A percentile compares a stretch with the other conserved stretches of the same genome.
These are phyloP conservation scores for Octonoba sinensis DNA, from an alignment of 2,888 invertebrate genomes.

Conservation along the genomic window DNA sequence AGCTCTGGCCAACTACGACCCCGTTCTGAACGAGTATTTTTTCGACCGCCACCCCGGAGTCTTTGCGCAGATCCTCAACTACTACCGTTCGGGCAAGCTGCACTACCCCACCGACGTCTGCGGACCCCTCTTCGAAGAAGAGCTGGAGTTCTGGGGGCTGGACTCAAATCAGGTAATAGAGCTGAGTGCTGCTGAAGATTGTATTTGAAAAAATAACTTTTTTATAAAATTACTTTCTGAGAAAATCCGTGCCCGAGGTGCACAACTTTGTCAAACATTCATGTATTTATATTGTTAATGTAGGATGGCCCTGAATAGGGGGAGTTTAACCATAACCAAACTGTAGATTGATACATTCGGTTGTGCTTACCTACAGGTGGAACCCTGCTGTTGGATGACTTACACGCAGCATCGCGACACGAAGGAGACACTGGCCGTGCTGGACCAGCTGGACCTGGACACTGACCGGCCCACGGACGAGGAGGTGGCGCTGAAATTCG, in stretches of 20 bases:
- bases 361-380: constrained; percentile 77
- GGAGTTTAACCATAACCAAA: no score
- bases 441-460: constrained; percentile 97
- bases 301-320: no score
- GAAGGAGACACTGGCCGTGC: constrained; percentile 96
- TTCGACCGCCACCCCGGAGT: constrained; percentile 97
- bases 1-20: constrained; percentile 98
- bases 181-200: background rate
- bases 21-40: constrained; percentile 99
- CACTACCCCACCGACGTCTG: constrained; percentile 99
- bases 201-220: no score
- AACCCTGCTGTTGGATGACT: constrained; percentile 99
- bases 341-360: no score
- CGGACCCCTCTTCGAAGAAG: constrained; percentile 98
- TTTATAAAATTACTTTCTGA: no score
- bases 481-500: constrained; percentile 97
- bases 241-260: no score
- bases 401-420: constrained; percentile 97
- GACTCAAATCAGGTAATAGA: constrained; percentile 89
- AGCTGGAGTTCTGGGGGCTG: constrained; percentile 98
- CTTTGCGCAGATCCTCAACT: constrained; percentile 95
- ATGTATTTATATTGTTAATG: no score
- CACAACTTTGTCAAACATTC: no score
- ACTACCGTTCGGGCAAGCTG: constrained; percentile 97
- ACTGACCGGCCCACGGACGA: constrained; percentile 98